Evolutionary conservation across 2,113 vertebrate species (phyloP), one percentile per base, ranked within the genome.

Genomic region (Psammodynastes pulverulentus): DNA sequence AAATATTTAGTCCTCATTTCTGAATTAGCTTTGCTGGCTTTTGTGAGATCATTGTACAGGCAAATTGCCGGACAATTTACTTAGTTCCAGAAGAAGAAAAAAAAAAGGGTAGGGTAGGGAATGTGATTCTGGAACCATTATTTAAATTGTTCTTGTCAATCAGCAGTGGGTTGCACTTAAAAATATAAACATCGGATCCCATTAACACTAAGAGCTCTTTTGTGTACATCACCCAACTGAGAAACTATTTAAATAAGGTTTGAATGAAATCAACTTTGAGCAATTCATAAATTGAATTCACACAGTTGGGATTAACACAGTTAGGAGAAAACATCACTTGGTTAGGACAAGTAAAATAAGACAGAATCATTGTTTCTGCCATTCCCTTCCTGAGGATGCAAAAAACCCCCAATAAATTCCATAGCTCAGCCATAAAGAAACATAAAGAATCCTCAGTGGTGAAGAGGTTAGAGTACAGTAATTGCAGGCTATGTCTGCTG

Each of bases 111-210:
- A 49, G 43, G 94, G 94, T 12, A 34, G 95, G 90, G 0, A 93
- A 1, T 48, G 49, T 24, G n/a, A 90, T 93, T 93, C 91, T 87
- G 92, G 86, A 5, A 53, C 8, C 48, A 94, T 93, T 94, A 88
- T 94, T 91, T 84, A 93, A 94, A 43, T 23, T 79, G 53, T 29
- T 94, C 26, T 67, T 67, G 62, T 34, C 29, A 67, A 67, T 67
- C 9, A 67, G 62, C 13, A 15, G 62, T 1, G 29, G 4, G 29
- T n/a, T n/a, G 9, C 9, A 29, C 62, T 67, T n/a, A n/a, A 67
- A 67, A 67, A 67, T 67, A 5, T 67, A n/a, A 67, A 67, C 29
- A n/a, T 67, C 29, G 1, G 62, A n/a, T 67, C 58, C 26, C 29
- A 67, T n/a, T 67, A n/a, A 34, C 29, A n/a, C 12, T n/a, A 67